Evolutionary conservation across 2,113 vertebrate species (phyloP), one percentile per base, ranked within the genome.

Genomic region (Balaeniceps rex): DNA sequence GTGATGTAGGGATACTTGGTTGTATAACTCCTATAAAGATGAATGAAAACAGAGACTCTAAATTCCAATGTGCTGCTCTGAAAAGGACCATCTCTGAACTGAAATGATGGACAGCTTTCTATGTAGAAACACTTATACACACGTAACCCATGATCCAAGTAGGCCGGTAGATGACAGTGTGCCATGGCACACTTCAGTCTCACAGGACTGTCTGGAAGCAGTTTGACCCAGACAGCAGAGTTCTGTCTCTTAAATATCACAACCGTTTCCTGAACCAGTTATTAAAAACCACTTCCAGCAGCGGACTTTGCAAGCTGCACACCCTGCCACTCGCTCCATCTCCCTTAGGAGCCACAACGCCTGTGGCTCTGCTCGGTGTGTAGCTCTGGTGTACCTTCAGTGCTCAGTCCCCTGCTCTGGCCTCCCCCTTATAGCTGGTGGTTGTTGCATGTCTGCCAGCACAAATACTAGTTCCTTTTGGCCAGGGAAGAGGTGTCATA

Each of bases 391-490:
- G 24, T 25, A 64, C 26, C 22, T 51, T 19, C 91, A n/a, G 69
- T 2, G n/a, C 76, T 82, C 81, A 65, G 89, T 79, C 87, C 96
- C 93, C 91, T 77, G 12, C 70, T 52, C 91, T 74, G 91, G 94
- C 89, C 93, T 82, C 96, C 79, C 88, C 69, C 76, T 77, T 5
- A 19, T 29, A 38, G 76, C 86, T 87, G 80, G 91, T 3, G 16
- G 91, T 86, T 91, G 87, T 70, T 94, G 95, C 87, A 75, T 3
- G 6, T 38, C 93, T 94, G 93, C 89, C 94, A 96, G 91, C 83
- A 55, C 1, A 65, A 95, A 95, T 75, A 89, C 72, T 93, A 72
- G 66, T 4, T 68, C 86, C 88, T 96, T 89, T 93, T 89, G 89
- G 87, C 84, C 0, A 7, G 71, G 49, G 17, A 90, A 76, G 90